These are phyloP conservation scores for Rhyzopertha dominica DNA, from an alignment of 1,140 invertebrate genomes.

Conservation along the genomic window DNA sequence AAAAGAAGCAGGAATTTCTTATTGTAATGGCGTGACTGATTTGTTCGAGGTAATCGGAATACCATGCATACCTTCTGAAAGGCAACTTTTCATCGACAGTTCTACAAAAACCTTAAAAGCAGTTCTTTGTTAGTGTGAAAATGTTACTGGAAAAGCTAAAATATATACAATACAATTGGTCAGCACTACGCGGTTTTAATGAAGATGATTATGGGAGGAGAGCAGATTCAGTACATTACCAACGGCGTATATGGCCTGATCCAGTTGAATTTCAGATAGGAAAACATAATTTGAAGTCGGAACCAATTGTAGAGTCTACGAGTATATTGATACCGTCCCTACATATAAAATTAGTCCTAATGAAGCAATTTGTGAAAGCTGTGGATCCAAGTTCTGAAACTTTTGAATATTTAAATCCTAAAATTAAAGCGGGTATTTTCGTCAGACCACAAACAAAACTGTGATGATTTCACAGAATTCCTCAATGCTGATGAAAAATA, in stretches of 20 bases:
- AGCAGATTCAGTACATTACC: constrained; percentile 7
- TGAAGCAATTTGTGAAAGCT: constrained; percentile 2
- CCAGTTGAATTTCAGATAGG: not conserved
- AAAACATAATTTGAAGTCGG: too few relatives aligned
- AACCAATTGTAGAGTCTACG: not conserved
- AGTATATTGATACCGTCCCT: constrained; percentile 1
- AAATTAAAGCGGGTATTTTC: too few relatives aligned
- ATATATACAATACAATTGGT: constrained; percentile 39
- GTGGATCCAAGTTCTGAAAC: too few relatives aligned
- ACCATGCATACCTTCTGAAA: constrained; percentile 22
- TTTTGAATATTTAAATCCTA: too few relatives aligned
- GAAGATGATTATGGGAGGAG: constrained; percentile 1
- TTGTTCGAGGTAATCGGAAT: constrained; percentile 21
- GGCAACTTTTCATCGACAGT: constrained; percentile 38
- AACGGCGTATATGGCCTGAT: constrained; percentile 4
- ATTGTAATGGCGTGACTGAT: constrained; percentile 14
- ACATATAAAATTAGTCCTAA: constrained; percentile 4
- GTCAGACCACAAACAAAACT: too few relatives aligned
- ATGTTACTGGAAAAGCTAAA: constrained; percentile 34
- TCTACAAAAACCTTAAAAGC: constrained; percentile 37
- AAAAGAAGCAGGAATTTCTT: constrained; percentile 13
- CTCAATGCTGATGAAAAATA: too few relatives aligned
- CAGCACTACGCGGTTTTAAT: constrained; percentile 28
- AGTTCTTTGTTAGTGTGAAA: constrained; percentile 36
- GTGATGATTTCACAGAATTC: too few relatives aligned